These are phyloP conservation scores for Pegoplata infirma DNA, from an alignment of 2,888 invertebrate genomes.

Conservation along the genomic window DNA sequence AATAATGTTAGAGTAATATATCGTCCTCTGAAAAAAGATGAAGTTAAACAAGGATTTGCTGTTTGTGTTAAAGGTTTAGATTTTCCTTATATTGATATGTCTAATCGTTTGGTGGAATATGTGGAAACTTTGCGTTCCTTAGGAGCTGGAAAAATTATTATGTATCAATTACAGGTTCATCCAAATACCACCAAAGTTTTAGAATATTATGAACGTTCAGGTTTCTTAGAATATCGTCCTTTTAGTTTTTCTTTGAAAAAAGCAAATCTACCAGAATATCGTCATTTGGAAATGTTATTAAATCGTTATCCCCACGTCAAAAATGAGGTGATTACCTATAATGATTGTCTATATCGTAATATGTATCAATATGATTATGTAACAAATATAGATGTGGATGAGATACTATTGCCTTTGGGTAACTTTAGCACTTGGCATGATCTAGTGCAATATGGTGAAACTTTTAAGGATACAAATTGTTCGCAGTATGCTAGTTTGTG, in stretches of 20 bases:
- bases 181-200: slow-evolving; percentile 90
- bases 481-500: slow-evolving; percentile 86
- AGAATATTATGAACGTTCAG: slow-evolving; percentile 81
- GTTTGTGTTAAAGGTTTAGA: slow-evolving; percentile 95
- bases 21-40: slow-evolving; percentile 78
- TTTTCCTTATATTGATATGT: slow-evolving; percentile 92
- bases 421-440: slow-evolving; percentile 83
- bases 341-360: slow-evolving; percentile 95
- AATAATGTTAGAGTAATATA: slow-evolving; percentile 90
- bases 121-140: slow-evolving; percentile 89
- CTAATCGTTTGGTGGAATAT: slow-evolving; percentile 94
- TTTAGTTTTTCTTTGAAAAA: slow-evolving; percentile 91
- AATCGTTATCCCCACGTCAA: not conserved
- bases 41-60: slow-evolving; percentile 82
- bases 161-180: slow-evolving; percentile 92
- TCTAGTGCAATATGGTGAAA: slow-evolving; percentile 83
- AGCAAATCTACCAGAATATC: slow-evolving; percentile 89
- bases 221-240: too few species aligned
- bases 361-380: slow-evolving; percentile 93
- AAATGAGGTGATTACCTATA: slow-evolving; percentile 95
- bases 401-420: slow-evolving; percentile 92
- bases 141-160: slow-evolving; percentile 93
- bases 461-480: slow-evolving; percentile 82
- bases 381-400: slow-evolving; percentile 93
- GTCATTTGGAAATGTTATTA: slow-evolving; percentile 73